phyloP scores from a whole-genome alignment of 2,113 vertebrate genomes.

The Ictalurus punctatus region DNA sequence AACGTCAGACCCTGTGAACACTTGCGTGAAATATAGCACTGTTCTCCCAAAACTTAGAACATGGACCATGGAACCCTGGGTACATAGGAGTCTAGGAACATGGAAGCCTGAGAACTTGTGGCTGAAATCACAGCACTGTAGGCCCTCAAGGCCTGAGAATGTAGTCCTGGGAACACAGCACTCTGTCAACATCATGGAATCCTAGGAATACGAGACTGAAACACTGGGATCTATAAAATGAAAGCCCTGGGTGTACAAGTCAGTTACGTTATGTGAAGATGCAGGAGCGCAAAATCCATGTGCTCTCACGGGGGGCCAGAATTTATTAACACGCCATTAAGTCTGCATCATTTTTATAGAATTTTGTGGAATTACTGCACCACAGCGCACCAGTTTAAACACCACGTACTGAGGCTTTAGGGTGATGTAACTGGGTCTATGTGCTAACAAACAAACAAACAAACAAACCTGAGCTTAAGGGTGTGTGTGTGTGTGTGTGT shows the following conservation, averaged over 20 bases:
- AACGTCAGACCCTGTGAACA: neutral
- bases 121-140: neutral
- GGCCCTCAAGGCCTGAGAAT: neutral
- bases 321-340: neutral
- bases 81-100: neutral
- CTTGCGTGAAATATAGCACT: too few species aligned
- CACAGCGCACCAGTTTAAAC: neutral
- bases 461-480: neutral
- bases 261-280: neutral
- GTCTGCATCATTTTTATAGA: neutral
- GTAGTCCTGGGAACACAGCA: neutral
- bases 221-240: neutral
- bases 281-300: neutral
- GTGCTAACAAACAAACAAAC: neutral
- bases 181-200: neutral
- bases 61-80: too few species aligned
- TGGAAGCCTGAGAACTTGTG: neutral
- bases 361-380: neutral
- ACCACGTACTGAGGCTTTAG: neutral
- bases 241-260: neutral
- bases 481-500: too few species aligned
- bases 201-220: neutral
- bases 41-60: too few species aligned
- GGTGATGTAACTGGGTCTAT: slow-evolving; percentile 2
- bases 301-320: neutral